Evolutionary conservation across 1,140 invertebrate genomes (phyloP), one percentile per base, ranked within the genome.

Genomic region (Bombus breviceps): DNA sequence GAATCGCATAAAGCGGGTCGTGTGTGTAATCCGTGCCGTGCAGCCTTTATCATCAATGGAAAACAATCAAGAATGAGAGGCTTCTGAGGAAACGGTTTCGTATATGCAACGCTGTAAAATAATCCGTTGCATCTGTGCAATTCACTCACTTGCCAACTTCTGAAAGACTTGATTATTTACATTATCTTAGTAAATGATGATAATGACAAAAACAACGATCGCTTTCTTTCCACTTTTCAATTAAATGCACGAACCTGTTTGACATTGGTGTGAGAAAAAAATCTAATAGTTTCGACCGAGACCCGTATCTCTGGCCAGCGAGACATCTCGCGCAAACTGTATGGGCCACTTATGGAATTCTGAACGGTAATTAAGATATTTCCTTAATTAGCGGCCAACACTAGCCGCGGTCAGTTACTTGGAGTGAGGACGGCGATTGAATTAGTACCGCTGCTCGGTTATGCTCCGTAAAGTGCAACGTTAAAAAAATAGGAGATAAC

Each of bases 341-440:
- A 92, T 90, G 87, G 84, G 84, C 72, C 88, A 86, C 78, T 92
- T 82, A 86, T 87, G 86, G 86, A 89, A 91, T 92, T 91, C 84
- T 88, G 79, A 91, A 91, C 81, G 86, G 88, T 75, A 90, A 91
- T 92, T 91, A 92, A 92, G 86, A 92, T 86, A 82, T 88, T 91
- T 89, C 73, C 75, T 91, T 90, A 92, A 93, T 92, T 93, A 91
- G 88, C 83, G 77, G 47, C 69, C 75, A 85, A 72, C 71, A 57
- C 15, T 72, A 73, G 64, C 71, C 32, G 75, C 72, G 78, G 75
- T 71, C 72, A 71, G 76, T 80, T 86, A 76, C 71, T 73, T 41
- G 71, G 76, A 64, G 66, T 81, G 83, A 81, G 78, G 73, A 86
- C 72, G 85, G 88, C 87, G 79, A 90, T 92, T 89, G 81, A 92